Evolutionary conservation across 2,888 invertebrate genomes (phyloP).

Genomic region (Dicranocentrus wangi): DNA sequence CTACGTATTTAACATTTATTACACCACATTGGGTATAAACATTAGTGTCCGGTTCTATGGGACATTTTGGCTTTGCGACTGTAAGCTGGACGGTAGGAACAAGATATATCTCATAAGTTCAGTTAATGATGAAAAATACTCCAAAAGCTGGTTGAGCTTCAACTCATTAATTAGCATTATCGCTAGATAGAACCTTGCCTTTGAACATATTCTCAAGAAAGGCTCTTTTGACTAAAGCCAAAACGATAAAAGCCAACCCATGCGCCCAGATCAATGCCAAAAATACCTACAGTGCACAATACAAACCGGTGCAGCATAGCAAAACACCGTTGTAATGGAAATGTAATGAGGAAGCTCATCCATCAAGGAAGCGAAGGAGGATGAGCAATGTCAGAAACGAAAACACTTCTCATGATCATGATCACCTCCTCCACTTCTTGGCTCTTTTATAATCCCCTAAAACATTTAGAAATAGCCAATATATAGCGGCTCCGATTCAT

Average conservation of each 20-base stretch:
- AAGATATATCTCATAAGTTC: background rate
- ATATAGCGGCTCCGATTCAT: background rate
- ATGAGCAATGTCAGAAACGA: conserved; percentile 57
- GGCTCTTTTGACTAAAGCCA: too few relatives aligned
- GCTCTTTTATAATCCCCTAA: background rate
- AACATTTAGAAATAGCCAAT: too few relatives aligned
- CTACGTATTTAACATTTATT: background rate
- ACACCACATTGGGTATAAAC: background rate
- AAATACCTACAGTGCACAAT: conserved; percentile 26
- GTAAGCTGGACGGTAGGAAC: background rate
- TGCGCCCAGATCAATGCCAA: conserved; percentile 54
- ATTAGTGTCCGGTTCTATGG: background rate
- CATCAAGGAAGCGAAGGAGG: conserved; percentile 55
- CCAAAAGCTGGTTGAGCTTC: too few relatives aligned
- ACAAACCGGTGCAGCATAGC: too few relatives aligned
- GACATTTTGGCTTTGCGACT: background rate
- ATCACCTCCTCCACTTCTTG: background rate
- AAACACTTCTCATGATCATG: conserved; percentile 50
- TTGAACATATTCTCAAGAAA: too few relatives aligned
- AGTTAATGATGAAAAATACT: background rate
- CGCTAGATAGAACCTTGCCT: too few relatives aligned
- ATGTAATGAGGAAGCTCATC: conserved; percentile 63
- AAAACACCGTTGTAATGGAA: conserved; percentile 43
- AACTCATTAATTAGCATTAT: too few relatives aligned
- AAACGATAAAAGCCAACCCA: too few relatives aligned